Conservation (phyloP, 2,113 vertebrate species). For the Ammodytes dubius region DNA sequence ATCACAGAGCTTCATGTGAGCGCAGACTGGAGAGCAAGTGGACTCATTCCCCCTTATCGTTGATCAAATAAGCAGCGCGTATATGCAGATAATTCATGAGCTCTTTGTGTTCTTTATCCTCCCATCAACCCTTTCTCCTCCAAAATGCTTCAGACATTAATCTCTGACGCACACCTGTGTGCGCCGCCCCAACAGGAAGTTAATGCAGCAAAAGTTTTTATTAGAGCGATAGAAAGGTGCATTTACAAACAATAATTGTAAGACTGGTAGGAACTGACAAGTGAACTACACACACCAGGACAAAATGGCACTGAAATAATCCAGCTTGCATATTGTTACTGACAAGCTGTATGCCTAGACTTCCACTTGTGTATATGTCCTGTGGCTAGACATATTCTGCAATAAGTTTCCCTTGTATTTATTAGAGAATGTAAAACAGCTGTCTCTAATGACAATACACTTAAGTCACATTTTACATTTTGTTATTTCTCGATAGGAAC, state of each 20-base stretch:
- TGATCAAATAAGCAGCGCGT: conserved; percentile 81
- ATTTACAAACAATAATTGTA: conserved; percentile 30
- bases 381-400: not conserved
- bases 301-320: conserved; percentile 2
- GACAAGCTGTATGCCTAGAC: not conserved
- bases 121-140: conserved; percentile 75
- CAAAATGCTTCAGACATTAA: conserved; percentile 76
- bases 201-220: conserved; percentile 58
- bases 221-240: conserved; percentile 28
- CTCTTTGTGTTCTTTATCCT: conserved; percentile 79
- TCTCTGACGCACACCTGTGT: conserved; percentile 74
- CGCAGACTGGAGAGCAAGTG: conserved; percentile 71
- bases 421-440: not conserved
- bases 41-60: conserved; percentile 78
- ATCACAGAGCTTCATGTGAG: conserved; percentile 61
- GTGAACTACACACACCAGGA: conserved; percentile 7
- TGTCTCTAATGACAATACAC: not conserved
- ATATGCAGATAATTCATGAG: conserved; percentile 81
- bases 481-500: not conserved
- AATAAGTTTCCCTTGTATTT: not conserved
- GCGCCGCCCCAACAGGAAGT: conserved; percentile 40
- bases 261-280: conserved; percentile 27
- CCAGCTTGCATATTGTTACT: not conserved
- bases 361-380: not conserved
- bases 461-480: not conserved